Evolutionary conservation across 2,888 invertebrate species (phyloP).

Genomic region (Abrostola tripartita): DNA sequence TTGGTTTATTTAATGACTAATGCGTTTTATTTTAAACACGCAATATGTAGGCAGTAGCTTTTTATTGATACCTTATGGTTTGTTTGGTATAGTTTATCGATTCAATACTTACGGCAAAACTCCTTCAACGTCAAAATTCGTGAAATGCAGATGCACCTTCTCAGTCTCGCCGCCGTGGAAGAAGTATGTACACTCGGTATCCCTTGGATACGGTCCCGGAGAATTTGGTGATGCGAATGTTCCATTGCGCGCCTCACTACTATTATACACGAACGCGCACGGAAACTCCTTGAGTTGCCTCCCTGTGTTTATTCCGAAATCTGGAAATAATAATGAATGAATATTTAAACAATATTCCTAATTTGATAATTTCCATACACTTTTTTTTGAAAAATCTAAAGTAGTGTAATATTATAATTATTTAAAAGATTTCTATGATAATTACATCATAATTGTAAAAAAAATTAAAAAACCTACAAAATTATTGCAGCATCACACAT

Average conservation of each 20-base stretch:
- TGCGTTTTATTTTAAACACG: no score
- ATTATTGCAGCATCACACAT: no score
- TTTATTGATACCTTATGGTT: not conserved
- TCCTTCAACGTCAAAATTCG: constrained; percentile 98
- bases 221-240: constrained; percentile 96
- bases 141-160: constrained; percentile 94
- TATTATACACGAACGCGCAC: constrained; percentile 96
- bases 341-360: not conserved
- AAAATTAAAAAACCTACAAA: no score
- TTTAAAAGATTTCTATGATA: no score
- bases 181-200: constrained; percentile 97
- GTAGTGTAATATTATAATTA: no score
- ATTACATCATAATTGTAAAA: no score
- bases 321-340: constrained; percentile 81
- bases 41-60: no score
- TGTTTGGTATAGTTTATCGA: not conserved
- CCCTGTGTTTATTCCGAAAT: constrained; percentile 96
- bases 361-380: no score
- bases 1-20: no score
- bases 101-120: constrained; percentile 94
- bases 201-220: constrained; percentile 96
- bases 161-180: constrained; percentile 94
- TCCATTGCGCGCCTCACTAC: constrained; percentile 93
- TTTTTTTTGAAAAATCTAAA: no score
- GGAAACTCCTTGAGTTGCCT: constrained; percentile 92